Percentiles rank a stretch among this genome's conserved stretches.
phyloP scores from a whole-genome alignment of 2,113 vertebrate species.

The Calidris pugnax region DNA sequence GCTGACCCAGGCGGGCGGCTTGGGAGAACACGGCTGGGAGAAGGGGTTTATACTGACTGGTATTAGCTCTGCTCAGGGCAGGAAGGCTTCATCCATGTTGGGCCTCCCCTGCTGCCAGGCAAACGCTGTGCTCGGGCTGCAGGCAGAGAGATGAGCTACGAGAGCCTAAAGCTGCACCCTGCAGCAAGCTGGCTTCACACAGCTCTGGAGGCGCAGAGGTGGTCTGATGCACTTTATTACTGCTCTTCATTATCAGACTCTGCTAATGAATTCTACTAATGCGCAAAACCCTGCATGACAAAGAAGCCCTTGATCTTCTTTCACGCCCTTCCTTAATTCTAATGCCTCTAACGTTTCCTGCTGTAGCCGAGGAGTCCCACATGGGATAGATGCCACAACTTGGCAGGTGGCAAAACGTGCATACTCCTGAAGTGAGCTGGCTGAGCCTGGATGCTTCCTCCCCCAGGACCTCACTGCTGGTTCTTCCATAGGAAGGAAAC shows the following conservation, averaged over 20 bases:
- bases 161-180: neutral
- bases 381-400: neutral
- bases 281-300: neutral
- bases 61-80: neutral
- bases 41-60: neutral
- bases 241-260: neutral
- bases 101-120: neutral
- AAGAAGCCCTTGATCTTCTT: constrained; percentile 13
- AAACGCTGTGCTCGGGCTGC: neutral
- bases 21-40: neutral
- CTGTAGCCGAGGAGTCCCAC: neutral
- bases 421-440: fast-evolving
- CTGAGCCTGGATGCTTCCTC: neutral
- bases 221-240: neutral
- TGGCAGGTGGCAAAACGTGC: neutral
- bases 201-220: neutral
- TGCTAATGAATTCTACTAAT: constrained; percentile 6
- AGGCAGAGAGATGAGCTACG: neutral
- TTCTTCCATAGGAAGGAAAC: neutral
- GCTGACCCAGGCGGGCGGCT: neutral
- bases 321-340: neutral
- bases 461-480: neutral
- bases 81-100: neutral
- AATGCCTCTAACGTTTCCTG: neutral
- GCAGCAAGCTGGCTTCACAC: neutral